Evolutionary conservation across 1,140 invertebrate species (phyloP).

Genomic region (Psilanteris sp.): DNA sequence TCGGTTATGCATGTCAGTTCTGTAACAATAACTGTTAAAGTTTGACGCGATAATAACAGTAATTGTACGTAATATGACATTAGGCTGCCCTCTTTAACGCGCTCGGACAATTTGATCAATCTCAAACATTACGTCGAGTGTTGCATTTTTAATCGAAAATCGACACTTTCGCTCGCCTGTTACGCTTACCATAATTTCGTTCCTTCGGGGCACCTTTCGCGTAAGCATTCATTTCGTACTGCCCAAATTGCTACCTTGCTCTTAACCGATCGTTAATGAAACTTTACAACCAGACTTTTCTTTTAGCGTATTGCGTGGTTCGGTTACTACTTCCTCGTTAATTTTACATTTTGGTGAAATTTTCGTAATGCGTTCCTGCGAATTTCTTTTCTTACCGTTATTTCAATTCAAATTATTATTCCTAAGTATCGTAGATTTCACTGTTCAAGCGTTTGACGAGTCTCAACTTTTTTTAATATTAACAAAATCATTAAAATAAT

Average conservation of each 20-base stretch:
- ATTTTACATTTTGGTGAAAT: slow-evolving; percentile 25
- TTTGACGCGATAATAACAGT: slow-evolving; percentile 49
- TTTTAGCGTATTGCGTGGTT: slow-evolving; percentile 16
- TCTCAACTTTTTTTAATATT: too few relatives aligned
- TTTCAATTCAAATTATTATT: too few relatives aligned
- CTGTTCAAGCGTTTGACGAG: too few relatives aligned
- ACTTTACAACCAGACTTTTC: slow-evolving; percentile 31
- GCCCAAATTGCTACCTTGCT: slow-evolving; percentile 45
- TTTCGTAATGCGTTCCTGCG: slow-evolving; percentile 7
- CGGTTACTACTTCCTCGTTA: slow-evolving; percentile 34
- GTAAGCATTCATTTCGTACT: slow-evolving; percentile 25
- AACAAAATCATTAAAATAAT: too few relatives aligned
- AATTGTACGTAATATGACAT: slow-evolving; percentile 42
- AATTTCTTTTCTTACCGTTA: too few relatives aligned
- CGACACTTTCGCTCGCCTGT: slow-evolving; percentile 33
- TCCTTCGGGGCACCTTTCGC: slow-evolving; percentile 22
- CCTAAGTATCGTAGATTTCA: too few relatives aligned
- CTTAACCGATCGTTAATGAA: slow-evolving; percentile 45
- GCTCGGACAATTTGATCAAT: slow-evolving; percentile 29
- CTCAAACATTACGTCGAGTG: background rate
- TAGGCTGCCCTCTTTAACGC: slow-evolving; percentile 23
- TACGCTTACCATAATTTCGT: slow-evolving; percentile 6
- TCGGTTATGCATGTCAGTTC: slow-evolving; percentile 11
- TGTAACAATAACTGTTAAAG: slow-evolving; percentile 37
- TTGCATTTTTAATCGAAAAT: slow-evolving; percentile 40